Evolutionary conservation across 1,140 invertebrate species (phyloP), one percentile per base, ranked within the genome.

Genomic region (Pseudoatta argentina): DNA sequence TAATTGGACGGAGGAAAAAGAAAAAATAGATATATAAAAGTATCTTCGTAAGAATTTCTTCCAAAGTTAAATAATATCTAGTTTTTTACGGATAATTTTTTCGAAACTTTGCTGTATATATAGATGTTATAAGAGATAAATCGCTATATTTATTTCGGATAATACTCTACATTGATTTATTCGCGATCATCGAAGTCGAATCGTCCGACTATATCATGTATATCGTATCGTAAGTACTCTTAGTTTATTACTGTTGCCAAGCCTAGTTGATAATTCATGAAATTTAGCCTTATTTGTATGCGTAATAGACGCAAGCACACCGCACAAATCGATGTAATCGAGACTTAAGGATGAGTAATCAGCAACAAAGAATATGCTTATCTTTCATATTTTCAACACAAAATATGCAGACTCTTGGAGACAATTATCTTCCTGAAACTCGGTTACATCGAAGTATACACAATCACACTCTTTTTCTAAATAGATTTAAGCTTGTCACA

Each of bases 21-120:
- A 39, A 7, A 63, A 53, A 24, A 14, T 66, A 71, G 57, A 24
- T 27, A 27, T 61, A 34, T 73, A 59, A 57, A 78, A 86, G 76
- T 72, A 48, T 57, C 34, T 16, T 57, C n/a, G 12, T 34, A 69
- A 76, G 64, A 16, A 63, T 90, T 86, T 89, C 92, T 92, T 92
- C 92, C 91, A 89, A 86, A 87, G 61, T 78, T 34, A 85, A 72
- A 27, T 85, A 34, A 85, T 87, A 88, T 66, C 71, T 89, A 92
- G 91, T 92, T 93, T 93, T 93, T 93, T 87, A 93, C 91, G 87
- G 48, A 86, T 89, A 57, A 69, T 90, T 93, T 93, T 92, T 87
- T 87, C 61, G 53, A 34, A 61, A 87, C 66, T 85, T 76, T 55
- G 85, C 72, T 89, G 66, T 91, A 85, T 83, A 75, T 72, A 91